Base-by-base conservation (phyloP, 2,113 vertebrate species). In the Catharus minimus region DNA sequence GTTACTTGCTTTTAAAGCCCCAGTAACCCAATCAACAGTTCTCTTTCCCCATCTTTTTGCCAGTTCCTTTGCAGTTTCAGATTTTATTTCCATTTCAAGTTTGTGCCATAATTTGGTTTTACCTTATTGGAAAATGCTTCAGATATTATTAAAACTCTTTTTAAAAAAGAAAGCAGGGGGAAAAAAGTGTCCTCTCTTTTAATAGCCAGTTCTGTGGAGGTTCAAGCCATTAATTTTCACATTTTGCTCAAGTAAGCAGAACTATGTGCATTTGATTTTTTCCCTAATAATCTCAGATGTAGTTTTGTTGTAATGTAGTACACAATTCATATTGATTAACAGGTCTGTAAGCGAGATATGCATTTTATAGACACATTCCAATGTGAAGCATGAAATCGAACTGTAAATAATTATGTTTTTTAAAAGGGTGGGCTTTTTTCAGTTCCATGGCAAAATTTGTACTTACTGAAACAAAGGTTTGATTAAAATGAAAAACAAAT, bases 191-290 rank as follows among this genome's bases (percentile, higher is more conserved):
- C 75, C 24, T 94, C 52, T 89, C 78, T 82, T 90, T 88, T 67
- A 87, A 53, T 46, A 76, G 64, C 28, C 64, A 69, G 75, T 68
- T 65, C 74, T 94, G 82, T 55, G 76, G 86, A 92, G 41, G 81
- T 93, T 94, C 95, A 94, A 92, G 92, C 95, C 95, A 96, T 95
- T 97, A 94, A 97, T 97, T 97, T 97, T 94, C 95, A 93, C 80
- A 83, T 97, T 96, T 95, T 97, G 96, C 96, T 96, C 95, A 95
- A 97, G 95, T 97, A 97, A 97, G 96, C 96, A 97, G 96, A 98
- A 96, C 91, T 87, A 81, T 95, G 95, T 86, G 92, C 94, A 93
- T 96, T 97, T 96, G 94, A 96, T 95, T 97, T 96, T 95, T 92
- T 69, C 79, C 95, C 88, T 97, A 95, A 97, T 97, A 97, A 96